Percentiles rank a stretch among this genome's conserved stretches.
phyloP scores from a whole-genome alignment of 2,888 invertebrate genomes.

The Gasteruption jaculator region DNA sequence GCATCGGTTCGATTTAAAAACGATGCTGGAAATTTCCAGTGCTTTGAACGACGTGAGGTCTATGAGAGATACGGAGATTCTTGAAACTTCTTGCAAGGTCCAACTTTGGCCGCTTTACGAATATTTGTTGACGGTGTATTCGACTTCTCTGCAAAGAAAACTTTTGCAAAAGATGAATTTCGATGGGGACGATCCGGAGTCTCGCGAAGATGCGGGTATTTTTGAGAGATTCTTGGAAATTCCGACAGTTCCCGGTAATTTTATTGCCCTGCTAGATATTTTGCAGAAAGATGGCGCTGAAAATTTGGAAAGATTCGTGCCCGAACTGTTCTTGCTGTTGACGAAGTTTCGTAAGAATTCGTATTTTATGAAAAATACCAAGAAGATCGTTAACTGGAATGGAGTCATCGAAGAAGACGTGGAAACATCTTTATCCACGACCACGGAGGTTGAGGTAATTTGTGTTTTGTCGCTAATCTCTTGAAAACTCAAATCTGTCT shows the following conservation, averaged over 20 bases:
- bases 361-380: slow-evolving; percentile 27
- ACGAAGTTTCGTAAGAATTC: slow-evolving; percentile 29
- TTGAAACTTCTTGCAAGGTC: slow-evolving; percentile 39
- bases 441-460: slow-evolving; percentile 1
- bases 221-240: slow-evolving; percentile 27
- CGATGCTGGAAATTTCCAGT: slow-evolving; percentile 20
- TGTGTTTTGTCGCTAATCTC: too few relatives aligned
- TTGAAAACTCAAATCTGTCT: too few relatives aligned
- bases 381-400: slow-evolving; percentile 28
- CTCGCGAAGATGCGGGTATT: slow-evolving; percentile 7
- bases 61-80: slow-evolving; percentile 21
- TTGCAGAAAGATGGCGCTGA: slow-evolving; percentile 12
- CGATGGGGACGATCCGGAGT: neutral
- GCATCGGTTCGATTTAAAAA: slow-evolving; percentile 21
- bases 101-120: slow-evolving; percentile 60
- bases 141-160: slow-evolving; percentile 28
- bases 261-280: slow-evolving; percentile 33
- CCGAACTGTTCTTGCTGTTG: slow-evolving; percentile 29
- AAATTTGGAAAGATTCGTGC: slow-evolving; percentile 23
- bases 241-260: slow-evolving; percentile 36
- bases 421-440: slow-evolving; percentile 7
- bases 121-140: slow-evolving; percentile 53
- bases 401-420: slow-evolving; percentile 16
- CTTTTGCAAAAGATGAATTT: slow-evolving; percentile 21
- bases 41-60: slow-evolving; percentile 11